phyloP scores from a whole-genome alignment of 2,888 invertebrate genomes.

The Drosophila setosimentum region DNA sequence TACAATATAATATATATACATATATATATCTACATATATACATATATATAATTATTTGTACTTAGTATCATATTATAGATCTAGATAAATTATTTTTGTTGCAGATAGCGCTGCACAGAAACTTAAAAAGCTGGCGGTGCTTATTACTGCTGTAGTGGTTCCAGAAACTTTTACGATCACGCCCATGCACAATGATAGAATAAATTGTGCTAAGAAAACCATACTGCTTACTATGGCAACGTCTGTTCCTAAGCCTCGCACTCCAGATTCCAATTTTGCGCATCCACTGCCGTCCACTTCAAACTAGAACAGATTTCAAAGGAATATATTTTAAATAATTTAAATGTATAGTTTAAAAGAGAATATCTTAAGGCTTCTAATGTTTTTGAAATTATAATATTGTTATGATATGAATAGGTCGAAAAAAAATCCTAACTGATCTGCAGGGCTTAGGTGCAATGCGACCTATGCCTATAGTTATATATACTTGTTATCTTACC shows the following conservation, averaged over 20 bases:
- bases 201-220: constrained; percentile 97
- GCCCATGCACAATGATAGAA: constrained; percentile 94
- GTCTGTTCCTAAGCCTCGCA: constrained; percentile 97
- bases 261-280: constrained; percentile 87
- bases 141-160: constrained; percentile 95
- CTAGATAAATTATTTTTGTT: constrained; percentile 95
- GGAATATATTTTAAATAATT: neutral
- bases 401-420: neutral
- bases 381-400: neutral
- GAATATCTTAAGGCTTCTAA: neutral
- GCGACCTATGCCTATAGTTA: too few relatives aligned
- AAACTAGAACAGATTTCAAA: constrained; percentile 85
- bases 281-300: constrained; percentile 87
- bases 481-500: too few relatives aligned
- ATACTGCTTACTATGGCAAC: constrained; percentile 97
- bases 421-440: too few relatives aligned
- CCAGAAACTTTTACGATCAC: constrained; percentile 92
- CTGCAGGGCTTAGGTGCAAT: too few relatives aligned
- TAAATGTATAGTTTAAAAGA: neutral
- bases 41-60: neutral
- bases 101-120: constrained; percentile 94
- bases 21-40: neutral
- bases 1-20: constrained; percentile 1
- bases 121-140: constrained; percentile 93
- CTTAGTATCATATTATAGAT: constrained; percentile 87